Evolutionary conservation across 37 sponge, comb jelly and placozoan genomes (phyloP).

Genomic region (Lycopodina hypogea): DNA sequence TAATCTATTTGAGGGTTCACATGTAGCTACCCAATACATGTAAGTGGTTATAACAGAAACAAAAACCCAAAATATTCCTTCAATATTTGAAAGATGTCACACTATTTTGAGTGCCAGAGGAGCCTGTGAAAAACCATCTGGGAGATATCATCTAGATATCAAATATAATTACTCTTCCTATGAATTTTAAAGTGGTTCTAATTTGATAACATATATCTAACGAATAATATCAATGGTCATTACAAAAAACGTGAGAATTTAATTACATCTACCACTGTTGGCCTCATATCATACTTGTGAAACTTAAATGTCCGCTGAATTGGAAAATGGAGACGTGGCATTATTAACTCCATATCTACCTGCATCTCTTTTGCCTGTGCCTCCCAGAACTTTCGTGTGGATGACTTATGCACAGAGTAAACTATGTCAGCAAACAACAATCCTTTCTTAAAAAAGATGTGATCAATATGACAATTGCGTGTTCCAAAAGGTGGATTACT

Average conservation of each 20-base stretch:
- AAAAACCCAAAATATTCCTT: too few relatives aligned
- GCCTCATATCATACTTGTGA: conserved; percentile 17
- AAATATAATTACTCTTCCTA: too few relatives aligned
- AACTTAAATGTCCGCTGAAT: conserved; percentile 38
- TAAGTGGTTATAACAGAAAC: too few relatives aligned
- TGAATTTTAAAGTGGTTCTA: too few relatives aligned
- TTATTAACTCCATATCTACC: conserved; percentile 10
- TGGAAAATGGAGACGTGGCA: conserved; percentile 21
- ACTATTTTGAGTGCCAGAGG: too few relatives aligned
- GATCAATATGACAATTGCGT: conserved; percentile 44
- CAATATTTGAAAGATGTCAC: too few relatives aligned
- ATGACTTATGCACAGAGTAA: conserved; percentile 81
- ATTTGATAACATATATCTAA: too few relatives aligned
- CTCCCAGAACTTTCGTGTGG: conserved; percentile 50
- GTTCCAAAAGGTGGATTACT: conserved; percentile 98
- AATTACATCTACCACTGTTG: conserved; percentile 51
- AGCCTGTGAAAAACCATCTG: too few relatives aligned
- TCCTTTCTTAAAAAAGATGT: conserved; percentile 58
- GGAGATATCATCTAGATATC: too few relatives aligned
- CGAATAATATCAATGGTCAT: too few relatives aligned
- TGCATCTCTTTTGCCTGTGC: conserved; percentile 34
- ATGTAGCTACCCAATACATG: too few relatives aligned
- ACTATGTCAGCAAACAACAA: conserved; percentile 41
- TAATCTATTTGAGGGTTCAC: too few relatives aligned
- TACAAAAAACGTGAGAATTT: background rate